Base-by-base conservation (phyloP, 2,888 invertebrate species). In the Drosophila borealis region DNA sequence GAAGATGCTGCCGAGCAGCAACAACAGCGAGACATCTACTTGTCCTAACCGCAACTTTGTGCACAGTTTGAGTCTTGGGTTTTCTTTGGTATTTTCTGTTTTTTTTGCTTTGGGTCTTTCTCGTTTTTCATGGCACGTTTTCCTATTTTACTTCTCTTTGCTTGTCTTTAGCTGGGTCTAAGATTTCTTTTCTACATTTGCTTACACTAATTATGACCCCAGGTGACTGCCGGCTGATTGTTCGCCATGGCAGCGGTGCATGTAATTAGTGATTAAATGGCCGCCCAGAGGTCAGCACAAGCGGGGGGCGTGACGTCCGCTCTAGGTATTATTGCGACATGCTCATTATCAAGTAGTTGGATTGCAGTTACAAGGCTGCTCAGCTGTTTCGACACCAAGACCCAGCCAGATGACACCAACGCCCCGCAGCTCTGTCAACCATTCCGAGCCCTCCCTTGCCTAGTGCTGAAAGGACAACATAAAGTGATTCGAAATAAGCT, bases 131-230 rank as follows among this genome's bases (percentile, higher is more conserved):
- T 25, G 39, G 44, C 73, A 72, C 67, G 61, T 56, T 78, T 78
- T 73, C 56, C 63, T 63, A 60, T 57, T 75, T 60, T 49, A 41
- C 21, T 44, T 42, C 41, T 48, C 37, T 45, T 36, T 11, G 17
- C 41, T 46, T 50, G 46, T 69, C 66, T 62, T 55, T 36, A 34
- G 60, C 25, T 46, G 13, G 60, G 49, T 63, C 74, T 80, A 60
- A 80, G 85, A 89, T 81, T 84, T 84, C 79, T 76, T 81, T 81
- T 75, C 82, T 81, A 78, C 82, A 87, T 81, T 89, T 88, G 89
- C 89, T 79, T 74, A 81, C 86, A 82, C 88, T 89, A 89, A 85
- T 89, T 89, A 89, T 85, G 85, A 84, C 89, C 88, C 82, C 77
- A 80, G 89, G 89, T 81, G 70, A 72, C 70, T 71, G 61, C 62